A percentile compares a stretch with the other conserved stretches of the same genome.
Evolutionary conservation across 2,888 invertebrate species (phyloP).

Genomic region (Coelopa pilipes): DNA sequence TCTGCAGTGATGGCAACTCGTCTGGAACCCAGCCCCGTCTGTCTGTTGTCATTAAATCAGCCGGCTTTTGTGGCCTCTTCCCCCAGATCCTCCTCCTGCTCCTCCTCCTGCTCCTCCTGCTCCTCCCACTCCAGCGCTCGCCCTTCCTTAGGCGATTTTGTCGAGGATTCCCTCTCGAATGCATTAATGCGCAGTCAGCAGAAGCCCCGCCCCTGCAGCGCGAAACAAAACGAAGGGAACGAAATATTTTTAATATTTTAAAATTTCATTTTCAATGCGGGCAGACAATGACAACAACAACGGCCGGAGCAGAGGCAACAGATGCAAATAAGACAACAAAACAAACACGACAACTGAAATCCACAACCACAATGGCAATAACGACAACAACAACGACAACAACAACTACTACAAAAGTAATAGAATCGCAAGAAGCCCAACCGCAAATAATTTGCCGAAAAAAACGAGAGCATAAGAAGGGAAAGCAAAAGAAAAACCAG

Average conservation of each 20-base stretch:
- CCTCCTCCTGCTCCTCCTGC: too few species aligned
- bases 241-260: conserved; percentile 32
- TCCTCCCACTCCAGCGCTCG: neutral
- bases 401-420: neutral
- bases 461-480: neutral
- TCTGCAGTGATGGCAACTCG: too few species aligned
- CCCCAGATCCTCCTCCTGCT: neutral
- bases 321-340: too few species aligned
- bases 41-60: neutral
- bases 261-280: conserved; percentile 32
- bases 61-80: conserved; percentile 3
- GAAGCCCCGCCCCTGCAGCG: neutral
- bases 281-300: conserved; percentile 29
- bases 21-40: too few species aligned
- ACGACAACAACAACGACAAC: conserved; percentile 6
- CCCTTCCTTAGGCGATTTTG: neutral
- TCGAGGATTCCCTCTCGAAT: neutral
- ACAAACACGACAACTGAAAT: too few species aligned
- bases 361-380: neutral
- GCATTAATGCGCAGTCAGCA: conserved; percentile 17
- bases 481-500: too few species aligned
- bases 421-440: conserved; percentile 13
- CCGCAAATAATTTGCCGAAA: conserved; percentile 32
- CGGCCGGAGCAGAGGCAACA: neutral
- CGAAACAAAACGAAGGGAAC: conserved; percentile 1